Base-by-base conservation (phyloP, 2,888 invertebrate species). In the Spodoptera picta region DNA sequence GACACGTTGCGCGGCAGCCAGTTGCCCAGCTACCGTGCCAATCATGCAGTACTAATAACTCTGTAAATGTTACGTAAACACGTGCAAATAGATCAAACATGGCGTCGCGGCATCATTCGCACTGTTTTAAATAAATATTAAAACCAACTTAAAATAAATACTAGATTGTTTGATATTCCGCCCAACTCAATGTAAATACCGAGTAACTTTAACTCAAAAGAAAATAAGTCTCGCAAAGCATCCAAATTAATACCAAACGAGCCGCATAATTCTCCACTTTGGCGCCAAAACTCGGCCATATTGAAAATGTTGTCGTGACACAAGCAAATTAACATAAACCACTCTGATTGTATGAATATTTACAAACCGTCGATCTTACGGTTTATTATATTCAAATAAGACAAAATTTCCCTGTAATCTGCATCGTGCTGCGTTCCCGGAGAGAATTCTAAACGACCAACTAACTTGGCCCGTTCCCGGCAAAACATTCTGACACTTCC, bases 321-420 rank as follows among this genome's bases (percentile, higher is more conserved):
- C 70, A 69, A 71, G 63, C 23, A 54, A 75, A 81, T 82, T 80
- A 75, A 72, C 80, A 80, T 79, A 77, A 78, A 65, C 70, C 75
- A 74, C 76, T 75, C 74, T 74, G 79, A 71, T 79, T 73, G 69
- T 79, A 82, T 80, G 79, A 82, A 82, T 82, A 82, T 82, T 82
- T 80, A 82, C 78, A 69, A 71, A 75, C 64, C 65, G 59, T 61
- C 73, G 75, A 77, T 81, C 82, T 77, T 73, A 60, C 60, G 69
- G 55, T 67, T 77, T 71, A 78, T 82, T 78, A 80, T 79, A 82
- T 82, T 82, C 74, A 82, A 82, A 82, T 82, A 80, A 71, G 80
- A 77, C 73, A 64, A 75, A 73, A 80, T 77, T 77, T 77, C 58
- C 31, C 58, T 73, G 69, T 80, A 75, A 79, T 79, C 68, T 75